Conservation (phyloP, 2,888 invertebrate species). For the Drosophila colorata region DNA sequence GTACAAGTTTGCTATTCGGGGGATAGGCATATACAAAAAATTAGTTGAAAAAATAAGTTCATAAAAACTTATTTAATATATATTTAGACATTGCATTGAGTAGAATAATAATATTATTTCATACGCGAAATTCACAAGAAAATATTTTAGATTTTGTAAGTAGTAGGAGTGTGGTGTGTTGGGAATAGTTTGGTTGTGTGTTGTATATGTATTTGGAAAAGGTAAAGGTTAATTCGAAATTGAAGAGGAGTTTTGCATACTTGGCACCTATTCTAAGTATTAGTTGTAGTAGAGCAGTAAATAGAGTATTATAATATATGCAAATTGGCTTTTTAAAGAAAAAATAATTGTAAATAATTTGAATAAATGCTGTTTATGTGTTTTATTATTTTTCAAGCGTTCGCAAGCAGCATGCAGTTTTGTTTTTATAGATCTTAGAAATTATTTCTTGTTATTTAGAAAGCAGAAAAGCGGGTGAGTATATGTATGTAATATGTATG, state of each 20-base stretch:
- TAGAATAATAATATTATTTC: slow-evolving; percentile 22
- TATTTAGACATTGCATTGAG: slow-evolving; percentile 17
- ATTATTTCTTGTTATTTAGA: slow-evolving; percentile 8
- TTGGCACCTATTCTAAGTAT: too few species aligned
- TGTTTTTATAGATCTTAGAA: not conserved
- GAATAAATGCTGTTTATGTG: too few species aligned
- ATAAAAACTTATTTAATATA: slow-evolving; percentile 21
- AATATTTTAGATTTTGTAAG: slow-evolving; percentile 6
- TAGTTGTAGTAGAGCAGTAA: too few species aligned
- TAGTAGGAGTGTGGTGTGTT: slow-evolving; percentile 4
- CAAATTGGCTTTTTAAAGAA: not conserved
- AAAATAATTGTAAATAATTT: not conserved
- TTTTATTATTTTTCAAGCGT: slow-evolving; percentile 35
- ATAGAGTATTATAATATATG: not conserved
- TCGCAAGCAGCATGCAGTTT: slow-evolving; percentile 68
- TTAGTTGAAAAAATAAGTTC: slow-evolving; percentile 45
- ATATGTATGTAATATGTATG: too few species aligned
- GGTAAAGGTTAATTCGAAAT: not conserved
- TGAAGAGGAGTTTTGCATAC: not conserved
- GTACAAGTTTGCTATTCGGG: slow-evolving; percentile 70
- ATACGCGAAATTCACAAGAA: slow-evolving; percentile 53
- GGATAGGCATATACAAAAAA: slow-evolving; percentile 64
- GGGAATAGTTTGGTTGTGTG: not conserved
- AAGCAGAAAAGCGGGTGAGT: slow-evolving; percentile 38
- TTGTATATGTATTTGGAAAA: not conserved